phyloP scores from a whole-genome alignment of 2,113 vertebrate species.

The Oryzias melastigma region DNA sequence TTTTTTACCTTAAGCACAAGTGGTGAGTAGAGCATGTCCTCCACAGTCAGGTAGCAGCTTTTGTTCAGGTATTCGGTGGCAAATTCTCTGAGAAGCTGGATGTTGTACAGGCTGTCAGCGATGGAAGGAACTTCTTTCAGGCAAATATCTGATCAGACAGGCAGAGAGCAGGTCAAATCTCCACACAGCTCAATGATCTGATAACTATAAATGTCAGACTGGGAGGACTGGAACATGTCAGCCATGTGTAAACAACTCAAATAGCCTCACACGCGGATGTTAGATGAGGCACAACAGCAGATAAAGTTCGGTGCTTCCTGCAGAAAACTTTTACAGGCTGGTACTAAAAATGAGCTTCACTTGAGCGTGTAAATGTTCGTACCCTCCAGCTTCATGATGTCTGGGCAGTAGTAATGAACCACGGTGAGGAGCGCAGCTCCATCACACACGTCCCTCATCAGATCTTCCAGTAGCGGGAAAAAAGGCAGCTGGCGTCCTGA shows the following conservation, averaged over 20 bases:
- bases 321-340: not conserved
- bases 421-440: constrained; percentile 88
- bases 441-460: constrained; percentile 92
- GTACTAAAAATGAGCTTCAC: not conserved
- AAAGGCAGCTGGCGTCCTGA: constrained; percentile 85
- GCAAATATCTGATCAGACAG: constrained; percentile 84
- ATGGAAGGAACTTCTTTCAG: constrained; percentile 91
- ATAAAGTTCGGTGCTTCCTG: not conserved
- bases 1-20: constrained; percentile 88
- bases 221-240: constrained; percentile 22
- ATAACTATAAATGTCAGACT: constrained; percentile 51
- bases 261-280: constrained; percentile 39
- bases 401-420: constrained; percentile 94
- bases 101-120: constrained; percentile 93
- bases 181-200: constrained; percentile 38
- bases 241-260: constrained; percentile 23
- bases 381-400: constrained; percentile 95
- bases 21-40: constrained; percentile 93
- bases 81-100: constrained; percentile 90
- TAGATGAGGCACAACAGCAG: constrained; percentile 19
- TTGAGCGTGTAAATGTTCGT: constrained; percentile 32
- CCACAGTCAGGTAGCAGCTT: constrained; percentile 90
- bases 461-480: constrained; percentile 89
- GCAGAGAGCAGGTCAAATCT: constrained; percentile 28
- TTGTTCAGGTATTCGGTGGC: constrained; percentile 88